Evolutionary conservation across 1,140 invertebrate species (phyloP), one percentile per base, ranked within the genome.

Genomic region (Eriocheir sinensis): DNA sequence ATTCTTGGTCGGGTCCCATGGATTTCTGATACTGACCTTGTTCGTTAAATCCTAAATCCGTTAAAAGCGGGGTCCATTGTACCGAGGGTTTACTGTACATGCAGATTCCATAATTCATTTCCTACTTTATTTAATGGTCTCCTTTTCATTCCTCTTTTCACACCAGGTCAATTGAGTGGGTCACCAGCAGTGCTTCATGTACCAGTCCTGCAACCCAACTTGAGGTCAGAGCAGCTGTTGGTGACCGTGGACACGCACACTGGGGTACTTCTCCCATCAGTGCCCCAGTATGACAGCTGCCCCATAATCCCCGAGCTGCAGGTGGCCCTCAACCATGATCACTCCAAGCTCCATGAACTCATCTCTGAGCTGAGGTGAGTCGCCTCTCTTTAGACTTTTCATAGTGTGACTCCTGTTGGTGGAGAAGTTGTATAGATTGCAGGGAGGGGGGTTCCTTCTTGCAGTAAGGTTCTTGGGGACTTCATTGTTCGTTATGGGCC

Each of bases 161-260:
- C 92, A 96, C 96, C 48, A 95, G 98, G 98, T 97, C 96, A 97
- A 95, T 96, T 98, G 6, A 97, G 97, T 96, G 98, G 98, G 38
- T 99, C 98, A 92, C 99, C 99, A 32, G 98, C 99, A 80, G 98
- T 99, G 95, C 97, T 99, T 48, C 98, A 98, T 53, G 98, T 99
- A 81, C 98, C 99, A 2, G 97, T 99, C 92, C 97, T 99, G 32
- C 98, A 98, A 95, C 99, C 99, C 15, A 99, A 98, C 96, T 97
- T 99, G 95, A 95, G 98, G 95, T 99, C 99, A 0, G 99, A 99
- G 96, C 98, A 99, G 96, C 97, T 99, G 94, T 97, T 99, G 48
- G 98, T 99, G 32, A 98, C 99, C 79, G 98, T 99, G 48, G 99
- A 99, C 96, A 99, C 98, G 80, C 98, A 99, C 96, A 98, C 98